These are phyloP conservation scores for Agrochola lychnidis DNA, from an alignment of 2,888 invertebrate species.

Conservation along the genomic window DNA sequence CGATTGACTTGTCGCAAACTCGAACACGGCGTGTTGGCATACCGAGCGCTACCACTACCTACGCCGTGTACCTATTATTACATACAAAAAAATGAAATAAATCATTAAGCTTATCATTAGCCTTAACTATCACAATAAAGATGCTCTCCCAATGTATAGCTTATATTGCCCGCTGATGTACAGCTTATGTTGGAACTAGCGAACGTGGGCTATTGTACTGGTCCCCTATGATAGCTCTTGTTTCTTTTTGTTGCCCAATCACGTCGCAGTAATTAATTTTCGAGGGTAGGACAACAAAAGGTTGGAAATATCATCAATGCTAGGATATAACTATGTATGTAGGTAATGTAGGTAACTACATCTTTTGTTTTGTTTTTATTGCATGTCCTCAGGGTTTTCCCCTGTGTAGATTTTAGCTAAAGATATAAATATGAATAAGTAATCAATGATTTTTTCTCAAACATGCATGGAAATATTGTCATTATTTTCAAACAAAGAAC, in stretches of 20 bases:
- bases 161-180: constrained; percentile 6
- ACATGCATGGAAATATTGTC: no score
- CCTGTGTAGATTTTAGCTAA: neutral
- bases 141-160: neutral
- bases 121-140: constrained; percentile 4
- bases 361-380: neutral
- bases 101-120: neutral
- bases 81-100: neutral
- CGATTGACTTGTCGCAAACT: no score
- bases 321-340: neutral
- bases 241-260: constrained; percentile 52
- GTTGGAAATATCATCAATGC: constrained; percentile 4
- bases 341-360: neutral
- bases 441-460: no score
- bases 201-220: constrained; percentile 22
- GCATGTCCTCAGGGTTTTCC: neutral
- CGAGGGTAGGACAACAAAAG: constrained; percentile 28
- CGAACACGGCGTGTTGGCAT: no score
- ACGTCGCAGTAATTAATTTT: constrained; percentile 57
- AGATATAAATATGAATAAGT: no score
- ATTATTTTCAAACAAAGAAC: no score
- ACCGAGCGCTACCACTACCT: no score
- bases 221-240: constrained; percentile 3
- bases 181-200: neutral
- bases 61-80: no score